Percentiles rank a stretch among this genome's conserved stretches.
Evolutionary conservation across 2,113 vertebrate genomes (phyloP).

Genomic region (Pelecanoides urinatrix): DNA sequence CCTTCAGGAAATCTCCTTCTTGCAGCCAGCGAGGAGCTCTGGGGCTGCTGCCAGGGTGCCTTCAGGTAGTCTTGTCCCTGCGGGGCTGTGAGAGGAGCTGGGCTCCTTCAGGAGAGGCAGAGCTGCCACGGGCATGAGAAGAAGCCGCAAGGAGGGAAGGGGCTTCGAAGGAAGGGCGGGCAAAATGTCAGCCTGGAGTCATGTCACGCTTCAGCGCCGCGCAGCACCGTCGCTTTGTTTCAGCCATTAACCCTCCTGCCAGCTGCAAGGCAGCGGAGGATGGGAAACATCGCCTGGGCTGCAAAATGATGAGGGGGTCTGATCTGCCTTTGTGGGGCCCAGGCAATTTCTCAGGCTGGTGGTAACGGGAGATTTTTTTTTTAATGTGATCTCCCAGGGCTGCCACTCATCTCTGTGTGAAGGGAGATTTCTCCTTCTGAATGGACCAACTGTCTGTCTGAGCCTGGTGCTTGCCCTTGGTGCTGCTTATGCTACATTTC

Average conservation of each 20-base stretch:
- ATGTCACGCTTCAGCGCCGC: accelerated
- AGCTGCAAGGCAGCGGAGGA: background rate
- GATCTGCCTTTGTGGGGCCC: background rate
- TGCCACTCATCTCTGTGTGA: background rate
- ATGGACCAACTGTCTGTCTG: background rate
- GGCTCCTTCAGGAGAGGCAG: background rate
- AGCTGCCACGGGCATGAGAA: background rate
- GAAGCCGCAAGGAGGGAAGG: background rate
- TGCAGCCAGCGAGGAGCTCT: background rate
- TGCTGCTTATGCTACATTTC: background rate
- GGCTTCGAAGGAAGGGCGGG: background rate
- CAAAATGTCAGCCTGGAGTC: background rate
- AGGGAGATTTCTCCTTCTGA: background rate
- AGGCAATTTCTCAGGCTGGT: background rate
- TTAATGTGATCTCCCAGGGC: background rate
- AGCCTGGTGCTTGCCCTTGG: background rate
- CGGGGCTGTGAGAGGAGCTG: accelerated
- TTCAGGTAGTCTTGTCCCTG: background rate
- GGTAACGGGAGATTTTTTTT: background rate
- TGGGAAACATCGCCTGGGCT: accelerated
- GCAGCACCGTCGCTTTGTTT: accelerated
- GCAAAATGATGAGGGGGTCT: background rate
- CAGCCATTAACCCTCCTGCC: background rate
- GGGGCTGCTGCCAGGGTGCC: background rate
- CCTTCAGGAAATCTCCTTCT: background rate